Base-by-base conservation (phyloP, 2,113 vertebrate genomes). In the Ciconia stormi region DNA sequence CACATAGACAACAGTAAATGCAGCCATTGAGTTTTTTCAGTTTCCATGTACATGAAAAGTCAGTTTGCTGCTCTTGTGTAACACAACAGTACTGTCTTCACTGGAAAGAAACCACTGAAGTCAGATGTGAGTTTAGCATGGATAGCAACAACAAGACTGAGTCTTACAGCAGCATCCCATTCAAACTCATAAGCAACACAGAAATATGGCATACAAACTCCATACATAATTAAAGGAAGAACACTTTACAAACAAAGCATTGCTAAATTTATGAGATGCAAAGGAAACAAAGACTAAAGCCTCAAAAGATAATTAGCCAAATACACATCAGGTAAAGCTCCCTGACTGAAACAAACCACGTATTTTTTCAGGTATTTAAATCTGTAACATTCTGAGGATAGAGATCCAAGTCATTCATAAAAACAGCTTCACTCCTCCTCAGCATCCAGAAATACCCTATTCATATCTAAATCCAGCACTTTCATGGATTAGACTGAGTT, bases 341-440 rank as follows among this genome's bases (percentile, higher is more conserved):
- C 53, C 56, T 17, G 10, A 58, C 47, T 27, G 14, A 73, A 91
- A 53, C 5, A 80, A 91, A 58, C 3, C 0, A 0, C 8, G 0
- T 34, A 32, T 52, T 82, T 82, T 78, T 81, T 42, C n/a, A 82
- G 10, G 9, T 84, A 71, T 56, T 89, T 66, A 65, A 23, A 69
- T 47, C 22, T 27, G 0, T 46, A 89, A 58, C 10, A 52, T 73
- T 69, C 34, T 69, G 53, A 87, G 25, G 18, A 47, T 5, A 26
- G 3, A 88, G 22, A 83, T 32, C 9, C 0, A 8, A 87, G 67
- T 87, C 13, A 65, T n/a, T 73, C 17, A 22, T 23, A 46, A 65
- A 83, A 42, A 74, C 18, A 77, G 34, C 11, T 78, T 71, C 12
- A 38, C 16, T 53, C 30, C 21, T 82, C 19, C 62, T 69, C 58